phyloP scores from a whole-genome alignment of 2,113 vertebrate species.

The Tragelaphus scriptus region DNA sequence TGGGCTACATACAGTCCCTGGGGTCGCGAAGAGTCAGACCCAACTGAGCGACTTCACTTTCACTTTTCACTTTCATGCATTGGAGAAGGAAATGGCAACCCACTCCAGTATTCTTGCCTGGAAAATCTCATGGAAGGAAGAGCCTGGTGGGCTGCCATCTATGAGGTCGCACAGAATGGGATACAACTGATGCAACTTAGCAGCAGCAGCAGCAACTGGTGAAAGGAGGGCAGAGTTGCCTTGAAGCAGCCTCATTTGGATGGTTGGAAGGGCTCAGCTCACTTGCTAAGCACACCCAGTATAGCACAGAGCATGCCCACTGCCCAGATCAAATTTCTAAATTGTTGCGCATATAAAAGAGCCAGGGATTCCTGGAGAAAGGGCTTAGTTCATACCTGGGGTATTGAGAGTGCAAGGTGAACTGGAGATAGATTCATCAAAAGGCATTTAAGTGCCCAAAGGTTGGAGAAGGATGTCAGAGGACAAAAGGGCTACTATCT shows the following conservation, averaged over 20 bases:
- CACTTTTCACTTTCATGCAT: too few species aligned
- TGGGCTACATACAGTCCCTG: too few species aligned
- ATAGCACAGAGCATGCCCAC: not conserved
- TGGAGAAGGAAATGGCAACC: too few species aligned
- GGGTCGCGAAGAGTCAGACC: too few species aligned
- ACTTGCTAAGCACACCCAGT: not conserved
- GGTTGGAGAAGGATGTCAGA: not conserved
- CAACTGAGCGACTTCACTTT: too few species aligned
- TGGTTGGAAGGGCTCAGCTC: not conserved
- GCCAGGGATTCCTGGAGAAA: not conserved
- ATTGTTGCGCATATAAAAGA: not conserved
- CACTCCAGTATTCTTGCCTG: too few species aligned
- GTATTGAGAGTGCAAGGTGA: not conserved
- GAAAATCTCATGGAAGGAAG: too few species aligned
- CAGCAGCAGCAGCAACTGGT: not conserved
- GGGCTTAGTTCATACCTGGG: not conserved
- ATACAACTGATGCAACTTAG: accelerated
- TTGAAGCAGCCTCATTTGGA: not conserved
- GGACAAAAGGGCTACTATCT: not conserved
- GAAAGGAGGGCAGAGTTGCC: not conserved
- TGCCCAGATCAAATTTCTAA: not conserved
- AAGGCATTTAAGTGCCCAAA: not conserved
- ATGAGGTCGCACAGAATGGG: too few species aligned
- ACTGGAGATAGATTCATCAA: not conserved
- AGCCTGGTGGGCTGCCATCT: too few species aligned